Conservation (phyloP, 1,140 invertebrate species). For the Stegodyphus dumicola region DNA sequence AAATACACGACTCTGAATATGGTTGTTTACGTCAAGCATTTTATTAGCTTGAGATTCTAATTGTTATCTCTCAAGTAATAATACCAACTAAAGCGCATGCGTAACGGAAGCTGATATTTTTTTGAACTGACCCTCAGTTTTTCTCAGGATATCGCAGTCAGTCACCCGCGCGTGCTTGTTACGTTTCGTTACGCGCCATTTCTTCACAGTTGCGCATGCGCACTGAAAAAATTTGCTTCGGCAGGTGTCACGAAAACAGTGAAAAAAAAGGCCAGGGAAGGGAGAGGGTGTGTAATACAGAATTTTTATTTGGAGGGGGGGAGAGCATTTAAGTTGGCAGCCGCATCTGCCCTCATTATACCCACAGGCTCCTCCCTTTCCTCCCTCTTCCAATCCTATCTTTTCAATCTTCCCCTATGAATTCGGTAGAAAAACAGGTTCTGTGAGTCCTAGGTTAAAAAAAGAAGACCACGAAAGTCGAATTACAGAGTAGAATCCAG, state of each 20-base stretch:
- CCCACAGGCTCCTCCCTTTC: not conserved
- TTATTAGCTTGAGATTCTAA: too few species aligned
- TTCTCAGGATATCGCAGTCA: conserved; percentile 2
- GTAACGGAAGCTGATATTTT: too few species aligned
- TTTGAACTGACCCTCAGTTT: not conserved
- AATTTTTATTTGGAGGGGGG: not conserved
- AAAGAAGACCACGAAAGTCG: too few species aligned
- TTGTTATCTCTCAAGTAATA: too few species aligned
- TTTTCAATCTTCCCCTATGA: not conserved
- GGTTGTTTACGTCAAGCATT: too few species aligned
- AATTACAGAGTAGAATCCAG: too few species aligned
- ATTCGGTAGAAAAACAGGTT: conserved; percentile 24
- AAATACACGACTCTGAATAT: too few species aligned
- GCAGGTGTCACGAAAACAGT: conserved; percentile 25
- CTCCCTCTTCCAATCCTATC: conserved; percentile 9
- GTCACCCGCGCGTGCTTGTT: not conserved
- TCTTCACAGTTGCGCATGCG: conserved; percentile 18
- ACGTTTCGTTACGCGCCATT: conserved; percentile 37
- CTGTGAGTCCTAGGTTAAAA: not conserved
- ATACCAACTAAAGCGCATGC: too few species aligned
- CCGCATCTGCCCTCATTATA: conserved; percentile 39
- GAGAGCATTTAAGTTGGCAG: conserved; percentile 1
- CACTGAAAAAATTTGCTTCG: not conserved
- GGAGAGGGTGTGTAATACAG: not conserved
- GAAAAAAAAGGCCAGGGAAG: not conserved